phyloP scores from a whole-genome alignment of 2,797 vertebrate genomes.

The Chrysocyon brachyurus region DNA sequence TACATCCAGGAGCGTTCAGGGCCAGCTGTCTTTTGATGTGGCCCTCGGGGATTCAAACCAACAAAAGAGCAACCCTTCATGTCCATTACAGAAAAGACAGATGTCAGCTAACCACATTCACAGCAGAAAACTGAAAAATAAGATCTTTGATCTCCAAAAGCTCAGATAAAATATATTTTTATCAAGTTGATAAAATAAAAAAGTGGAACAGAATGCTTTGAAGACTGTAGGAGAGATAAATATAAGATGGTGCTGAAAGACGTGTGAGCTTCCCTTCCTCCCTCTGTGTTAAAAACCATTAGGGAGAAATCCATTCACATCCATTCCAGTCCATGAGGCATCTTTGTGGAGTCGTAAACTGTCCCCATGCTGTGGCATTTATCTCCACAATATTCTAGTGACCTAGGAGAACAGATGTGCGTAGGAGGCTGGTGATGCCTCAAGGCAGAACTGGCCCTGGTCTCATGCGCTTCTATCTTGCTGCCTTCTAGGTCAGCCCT shows the following conservation, averaged over 20 bases:
- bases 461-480: not conserved
- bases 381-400: not conserved
- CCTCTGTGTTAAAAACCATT: conserved; percentile 19
- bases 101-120: not conserved
- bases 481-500: not conserved
- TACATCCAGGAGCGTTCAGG: not conserved
- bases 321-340: not conserved
- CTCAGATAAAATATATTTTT: conserved; percentile 62
- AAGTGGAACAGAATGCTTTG: not conserved
- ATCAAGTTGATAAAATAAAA: conserved; percentile 45
- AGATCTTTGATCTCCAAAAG: conserved; percentile 37
- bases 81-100: conserved; percentile 38
- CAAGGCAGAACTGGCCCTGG: not conserved
- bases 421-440: not conserved
- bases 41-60: conserved; percentile 6
- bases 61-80: not conserved
- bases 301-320: conserved; percentile 5
- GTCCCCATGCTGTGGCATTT: not conserved
- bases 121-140: conserved; percentile 49
- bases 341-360: not conserved
- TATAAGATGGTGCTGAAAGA: not conserved
- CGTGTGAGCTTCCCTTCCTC: not conserved
- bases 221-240: conserved; percentile 15
- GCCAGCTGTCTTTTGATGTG: conserved; percentile 49
- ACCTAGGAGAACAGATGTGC: not conserved